Conservation (phyloP, 1,140 invertebrate species). For the Nixonia krombeini region DNA sequence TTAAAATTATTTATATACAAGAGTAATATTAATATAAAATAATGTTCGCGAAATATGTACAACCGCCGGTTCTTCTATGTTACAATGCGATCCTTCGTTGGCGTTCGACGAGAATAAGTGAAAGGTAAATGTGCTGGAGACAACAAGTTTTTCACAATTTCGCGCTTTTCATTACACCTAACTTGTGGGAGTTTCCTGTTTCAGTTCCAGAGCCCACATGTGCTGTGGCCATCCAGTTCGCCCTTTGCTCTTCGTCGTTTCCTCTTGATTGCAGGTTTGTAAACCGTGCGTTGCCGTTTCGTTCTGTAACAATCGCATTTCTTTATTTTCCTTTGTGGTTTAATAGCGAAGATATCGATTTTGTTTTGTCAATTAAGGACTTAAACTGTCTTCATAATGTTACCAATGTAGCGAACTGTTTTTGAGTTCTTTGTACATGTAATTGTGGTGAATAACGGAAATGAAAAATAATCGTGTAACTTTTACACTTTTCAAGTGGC, state of each 20-base stretch:
- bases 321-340: too few species aligned
- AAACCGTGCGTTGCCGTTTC: slow-evolving; percentile 52
- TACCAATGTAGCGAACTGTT: background rate
- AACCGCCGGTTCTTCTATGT: slow-evolving; percentile 7
- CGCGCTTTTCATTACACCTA: slow-evolving; percentile 43
- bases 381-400: background rate
- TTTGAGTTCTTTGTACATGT: too few species aligned
- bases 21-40: slow-evolving; percentile 14
- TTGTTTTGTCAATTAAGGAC: too few species aligned
- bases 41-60: slow-evolving; percentile 31
- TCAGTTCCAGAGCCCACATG: slow-evolving; percentile 92
- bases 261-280: slow-evolving; percentile 54
- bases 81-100: slow-evolving; percentile 1
- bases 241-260: slow-evolving; percentile 77
- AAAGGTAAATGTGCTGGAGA: slow-evolving; percentile 6
- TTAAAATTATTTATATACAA: slow-evolving; percentile 11
- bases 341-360: background rate
- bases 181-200: slow-evolving; percentile 77
- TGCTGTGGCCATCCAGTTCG: slow-evolving; percentile 95
- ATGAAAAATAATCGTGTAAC: too few species aligned
- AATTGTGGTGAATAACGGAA: too few species aligned
- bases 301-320: slow-evolving; percentile 55
- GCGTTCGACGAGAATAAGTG: slow-evolving; percentile 2
- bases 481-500: too few species aligned
- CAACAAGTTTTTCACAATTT: slow-evolving; percentile 22